Evolutionary conservation across 2,797 vertebrate genomes (phyloP).

Genomic region (Sebastes miniatus): DNA sequence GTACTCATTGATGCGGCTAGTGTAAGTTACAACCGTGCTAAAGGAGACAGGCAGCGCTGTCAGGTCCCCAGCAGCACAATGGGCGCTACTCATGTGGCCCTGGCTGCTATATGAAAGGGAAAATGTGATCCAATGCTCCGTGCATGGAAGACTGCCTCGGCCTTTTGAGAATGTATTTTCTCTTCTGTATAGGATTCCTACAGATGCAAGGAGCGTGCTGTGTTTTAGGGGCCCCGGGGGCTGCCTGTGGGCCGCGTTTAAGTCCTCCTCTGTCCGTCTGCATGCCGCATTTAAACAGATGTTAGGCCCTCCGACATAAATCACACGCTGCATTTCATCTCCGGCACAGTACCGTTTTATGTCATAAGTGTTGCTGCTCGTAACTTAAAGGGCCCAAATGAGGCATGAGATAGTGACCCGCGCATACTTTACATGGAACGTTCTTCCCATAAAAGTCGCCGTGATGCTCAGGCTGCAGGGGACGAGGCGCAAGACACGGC

Average conservation of each 20-base stretch:
- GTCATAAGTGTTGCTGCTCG: conserved; percentile 70
- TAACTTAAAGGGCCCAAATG: conserved; percentile 71
- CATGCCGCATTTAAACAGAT: conserved; percentile 78
- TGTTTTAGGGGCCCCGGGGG: conserved; percentile 64
- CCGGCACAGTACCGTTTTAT: conserved; percentile 67
- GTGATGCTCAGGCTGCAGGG: conserved; percentile 6
- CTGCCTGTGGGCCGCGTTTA: conserved; percentile 55
- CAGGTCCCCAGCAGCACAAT: conserved; percentile 72
- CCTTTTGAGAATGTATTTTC: conserved; percentile 65
- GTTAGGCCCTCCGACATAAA: conserved; percentile 71
- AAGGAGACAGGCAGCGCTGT: conserved; percentile 62
- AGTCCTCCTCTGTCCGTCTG: conserved; percentile 58
- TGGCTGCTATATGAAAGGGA: conserved; percentile 74
- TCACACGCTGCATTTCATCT: conserved; percentile 74
- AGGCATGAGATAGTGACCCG: conserved; percentile 70
- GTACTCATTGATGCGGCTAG: conserved; percentile 61
- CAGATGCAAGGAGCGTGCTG: conserved; percentile 65
- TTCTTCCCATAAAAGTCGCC: conserved; percentile 42
- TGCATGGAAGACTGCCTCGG: conserved; percentile 63
- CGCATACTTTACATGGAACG: conserved; percentile 51
- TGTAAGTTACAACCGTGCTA: conserved; percentile 67
- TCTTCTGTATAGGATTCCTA: conserved; percentile 70
- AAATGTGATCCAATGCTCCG: conserved; percentile 74
- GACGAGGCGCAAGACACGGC: conserved; percentile 3
- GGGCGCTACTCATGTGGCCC: conserved; percentile 73